These are phyloP conservation scores for Torymus aiolomorphi DNA, from an alignment of 2,888 invertebrate genomes.

Conservation along the genomic window DNA sequence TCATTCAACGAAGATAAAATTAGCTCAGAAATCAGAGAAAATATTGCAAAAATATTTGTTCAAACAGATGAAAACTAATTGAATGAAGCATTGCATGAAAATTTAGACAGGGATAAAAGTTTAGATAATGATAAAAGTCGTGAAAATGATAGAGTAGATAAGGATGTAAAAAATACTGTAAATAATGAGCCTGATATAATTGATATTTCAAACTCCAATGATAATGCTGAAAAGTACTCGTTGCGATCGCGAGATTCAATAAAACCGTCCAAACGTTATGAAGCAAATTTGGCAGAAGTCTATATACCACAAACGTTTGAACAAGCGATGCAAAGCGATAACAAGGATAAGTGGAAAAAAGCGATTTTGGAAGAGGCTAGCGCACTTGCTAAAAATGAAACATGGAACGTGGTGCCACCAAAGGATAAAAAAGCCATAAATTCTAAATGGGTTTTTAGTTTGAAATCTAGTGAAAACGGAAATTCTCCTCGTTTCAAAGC, in stretches of 20 bases:
- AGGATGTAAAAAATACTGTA: too few species aligned
- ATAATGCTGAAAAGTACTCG: background rate
- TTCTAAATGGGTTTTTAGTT: constrained; percentile 32
- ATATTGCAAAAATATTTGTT: too few species aligned
- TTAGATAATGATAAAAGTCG: too few species aligned
- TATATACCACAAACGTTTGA: background rate
- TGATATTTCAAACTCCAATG: too few species aligned
- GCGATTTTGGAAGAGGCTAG: constrained; percentile 31
- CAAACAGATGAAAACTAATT: too few species aligned
- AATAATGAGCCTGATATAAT: too few species aligned
- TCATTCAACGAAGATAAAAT: too few species aligned
- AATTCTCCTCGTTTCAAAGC: constrained; percentile 24
- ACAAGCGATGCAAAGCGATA: background rate
- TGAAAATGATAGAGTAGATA: too few species aligned
- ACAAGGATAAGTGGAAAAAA: constrained; percentile 12
- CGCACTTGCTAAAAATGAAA: constrained; percentile 27
- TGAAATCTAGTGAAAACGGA: constrained; percentile 10
- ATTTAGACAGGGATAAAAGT: too few species aligned
- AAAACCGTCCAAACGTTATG: background rate
- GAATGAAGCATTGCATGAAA: too few species aligned
- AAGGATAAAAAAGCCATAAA: constrained; percentile 27
- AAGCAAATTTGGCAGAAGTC: background rate
- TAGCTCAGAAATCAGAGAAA: too few species aligned
- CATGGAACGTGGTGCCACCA: constrained; percentile 19
- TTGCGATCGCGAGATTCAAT: background rate